Evolutionary conservation across 2,113 vertebrate genomes (phyloP).

Genomic region (Nanorana parkeri): DNA sequence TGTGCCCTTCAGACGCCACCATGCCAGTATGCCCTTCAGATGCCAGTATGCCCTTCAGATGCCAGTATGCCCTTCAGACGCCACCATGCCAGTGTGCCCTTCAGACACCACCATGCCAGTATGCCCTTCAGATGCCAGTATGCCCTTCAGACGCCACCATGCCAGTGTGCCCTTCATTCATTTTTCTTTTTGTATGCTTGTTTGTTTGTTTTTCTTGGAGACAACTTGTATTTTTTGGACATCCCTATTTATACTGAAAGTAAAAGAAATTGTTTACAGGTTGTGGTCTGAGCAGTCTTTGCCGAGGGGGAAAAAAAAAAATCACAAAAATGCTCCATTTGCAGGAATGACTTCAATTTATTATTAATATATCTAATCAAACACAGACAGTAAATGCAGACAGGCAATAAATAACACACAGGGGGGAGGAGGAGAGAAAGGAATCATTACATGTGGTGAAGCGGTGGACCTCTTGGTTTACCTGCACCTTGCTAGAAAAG

Average conservation of each 20-base stretch:
- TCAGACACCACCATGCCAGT: conserved; percentile 4
- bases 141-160: not conserved
- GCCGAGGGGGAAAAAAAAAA: not conserved
- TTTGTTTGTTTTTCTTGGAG: not conserved
- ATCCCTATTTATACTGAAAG: conserved; percentile 83
- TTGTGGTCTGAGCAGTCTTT: not conserved
- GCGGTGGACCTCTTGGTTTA: not conserved
- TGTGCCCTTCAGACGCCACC: not conserved
- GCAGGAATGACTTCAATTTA: conserved; percentile 47
- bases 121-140: too few species aligned
- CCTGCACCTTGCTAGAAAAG: not conserved
- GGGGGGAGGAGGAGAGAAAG: not conserved
- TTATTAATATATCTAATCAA: conserved; percentile 52
- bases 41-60: too few species aligned
- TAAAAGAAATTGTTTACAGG: conserved; percentile 66
- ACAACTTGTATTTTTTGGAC: conserved; percentile 71
- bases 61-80: conserved; percentile 24
- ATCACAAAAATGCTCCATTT: not conserved
- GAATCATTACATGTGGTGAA: not conserved
- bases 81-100: conserved; percentile 19
- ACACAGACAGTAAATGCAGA: conserved; percentile 62
- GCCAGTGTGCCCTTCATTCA: conserved; percentile 28
- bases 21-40: conserved; percentile 31
- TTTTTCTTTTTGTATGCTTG: conserved; percentile 64
- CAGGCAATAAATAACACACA: conserved; percentile 58